Percentiles rank a stretch among this genome's conserved stretches.
phyloP scores from a whole-genome alignment of 2,888 invertebrate genomes.

The Mythimna pallens region DNA sequence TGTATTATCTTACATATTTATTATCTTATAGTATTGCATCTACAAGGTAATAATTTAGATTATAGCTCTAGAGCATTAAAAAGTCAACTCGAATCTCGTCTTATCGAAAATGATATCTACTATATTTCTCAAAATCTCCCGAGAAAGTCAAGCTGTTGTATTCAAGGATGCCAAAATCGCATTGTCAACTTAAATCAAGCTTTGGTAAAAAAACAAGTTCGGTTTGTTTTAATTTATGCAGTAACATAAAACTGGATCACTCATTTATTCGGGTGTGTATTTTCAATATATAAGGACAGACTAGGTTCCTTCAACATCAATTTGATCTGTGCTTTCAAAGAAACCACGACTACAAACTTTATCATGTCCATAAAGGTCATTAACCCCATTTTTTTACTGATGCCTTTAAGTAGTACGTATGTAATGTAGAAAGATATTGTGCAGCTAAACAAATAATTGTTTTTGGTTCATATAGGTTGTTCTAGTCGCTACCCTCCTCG shows the following conservation, averaged over 20 bases:
- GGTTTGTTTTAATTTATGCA: background rate
- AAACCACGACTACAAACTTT: background rate
- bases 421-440: background rate
- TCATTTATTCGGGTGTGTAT: background rate
- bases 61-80: no score
- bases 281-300: conserved; percentile 14
- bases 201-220: conserved; percentile 7
- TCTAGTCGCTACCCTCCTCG: conserved; percentile 28
- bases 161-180: background rate
- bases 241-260: conserved; percentile 1
- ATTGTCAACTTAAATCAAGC: background rate
- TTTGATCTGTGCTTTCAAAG: background rate
- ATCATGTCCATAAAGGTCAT: conserved; percentile 26
- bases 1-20: no score
- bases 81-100: no score
- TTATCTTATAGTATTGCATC: no score
- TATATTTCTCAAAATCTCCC: no score
- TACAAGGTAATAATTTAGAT: no score
- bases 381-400: background rate
- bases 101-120: no score
- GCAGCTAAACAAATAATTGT: background rate
- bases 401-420: no score
- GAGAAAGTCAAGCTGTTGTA: background rate
- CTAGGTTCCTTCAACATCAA: background rate
- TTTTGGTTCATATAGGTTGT: conserved; percentile 8